A percentile compares a stretch with the other conserved stretches of the same genome.
Conservation (phyloP, 2,888 invertebrate species). For the Nemotelus nigrinus region DNA sequence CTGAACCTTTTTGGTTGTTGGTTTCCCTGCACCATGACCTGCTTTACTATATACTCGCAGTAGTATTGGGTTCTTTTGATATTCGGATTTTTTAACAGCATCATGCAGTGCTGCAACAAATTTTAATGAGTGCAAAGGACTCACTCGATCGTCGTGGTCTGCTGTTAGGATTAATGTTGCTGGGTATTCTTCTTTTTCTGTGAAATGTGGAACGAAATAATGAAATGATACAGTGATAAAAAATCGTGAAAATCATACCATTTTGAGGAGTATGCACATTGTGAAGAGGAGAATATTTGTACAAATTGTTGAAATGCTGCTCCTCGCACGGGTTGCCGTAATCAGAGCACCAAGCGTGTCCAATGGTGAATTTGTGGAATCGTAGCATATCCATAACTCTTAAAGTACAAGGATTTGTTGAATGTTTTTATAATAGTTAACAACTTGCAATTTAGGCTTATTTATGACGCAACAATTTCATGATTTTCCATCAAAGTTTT, state of each 20-base stretch:
- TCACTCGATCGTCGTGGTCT: conserved; percentile 98
- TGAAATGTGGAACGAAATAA: background rate
- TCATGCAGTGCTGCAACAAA: conserved; percentile 91
- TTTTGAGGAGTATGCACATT: conserved; percentile 79
- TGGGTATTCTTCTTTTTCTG: conserved; percentile 79
- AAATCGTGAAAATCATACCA: conserved; percentile 56
- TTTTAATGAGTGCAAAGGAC: conserved; percentile 96
- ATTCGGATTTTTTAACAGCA: conserved; percentile 69
- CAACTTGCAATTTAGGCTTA: no score
- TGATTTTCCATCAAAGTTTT: background rate
- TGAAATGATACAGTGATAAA: conserved; percentile 25
- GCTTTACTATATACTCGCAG: conserved; percentile 93
- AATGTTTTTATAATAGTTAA: no score
- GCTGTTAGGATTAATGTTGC: conserved; percentile 92
- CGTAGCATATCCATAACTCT: conserved; percentile 97
- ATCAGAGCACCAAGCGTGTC: conserved; percentile 95
- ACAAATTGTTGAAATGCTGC: conserved; percentile 85
- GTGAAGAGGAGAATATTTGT: conserved; percentile 93
- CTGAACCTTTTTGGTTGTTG: conserved; percentile 87
- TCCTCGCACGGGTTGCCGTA: conserved; percentile 90
- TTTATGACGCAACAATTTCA: no score
- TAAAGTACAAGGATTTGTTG: conserved; percentile 53
- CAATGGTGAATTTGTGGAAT: conserved; percentile 98
- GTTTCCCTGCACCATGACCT: conserved; percentile 97
- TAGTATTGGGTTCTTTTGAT: conserved; percentile 86